Conservation (phyloP, 2,113 vertebrate genomes). For the Microtus montanus region DNA sequence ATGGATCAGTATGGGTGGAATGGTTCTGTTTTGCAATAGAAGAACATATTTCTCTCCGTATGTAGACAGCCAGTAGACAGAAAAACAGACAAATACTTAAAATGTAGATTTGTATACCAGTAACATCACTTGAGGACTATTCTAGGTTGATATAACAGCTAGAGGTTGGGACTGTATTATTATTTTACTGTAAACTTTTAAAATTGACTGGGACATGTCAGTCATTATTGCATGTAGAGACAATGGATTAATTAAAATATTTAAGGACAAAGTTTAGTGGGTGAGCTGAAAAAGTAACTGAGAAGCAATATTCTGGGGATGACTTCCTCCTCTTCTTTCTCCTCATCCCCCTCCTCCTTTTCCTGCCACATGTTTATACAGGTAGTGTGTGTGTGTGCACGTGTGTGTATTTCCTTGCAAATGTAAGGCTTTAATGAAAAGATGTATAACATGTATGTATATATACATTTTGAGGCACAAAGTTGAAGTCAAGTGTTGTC, state of each 20-base stretch:
- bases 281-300: not conserved
- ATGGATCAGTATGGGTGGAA: not conserved
- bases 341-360: not conserved
- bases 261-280: not conserved
- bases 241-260: constrained; percentile 7
- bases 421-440: not conserved
- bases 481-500: not conserved
- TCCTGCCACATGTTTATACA: not conserved
- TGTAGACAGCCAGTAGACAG: not conserved
- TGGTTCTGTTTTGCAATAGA: not conserved
- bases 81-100: not conserved
- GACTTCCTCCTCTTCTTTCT: not conserved
- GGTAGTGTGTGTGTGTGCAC: not conserved
- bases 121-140: not conserved
- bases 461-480: not conserved
- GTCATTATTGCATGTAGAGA: not conserved
- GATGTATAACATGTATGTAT: not conserved
- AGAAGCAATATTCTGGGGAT: not conserved
- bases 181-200: not conserved
- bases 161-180: not conserved
- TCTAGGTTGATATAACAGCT: not conserved
- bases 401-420: not conserved
- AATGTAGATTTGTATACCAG: not conserved
- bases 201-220: not conserved
- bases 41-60: not conserved